Base-by-base conservation (phyloP, 1,140 invertebrate species). In the Drosophila murphyi region DNA sequence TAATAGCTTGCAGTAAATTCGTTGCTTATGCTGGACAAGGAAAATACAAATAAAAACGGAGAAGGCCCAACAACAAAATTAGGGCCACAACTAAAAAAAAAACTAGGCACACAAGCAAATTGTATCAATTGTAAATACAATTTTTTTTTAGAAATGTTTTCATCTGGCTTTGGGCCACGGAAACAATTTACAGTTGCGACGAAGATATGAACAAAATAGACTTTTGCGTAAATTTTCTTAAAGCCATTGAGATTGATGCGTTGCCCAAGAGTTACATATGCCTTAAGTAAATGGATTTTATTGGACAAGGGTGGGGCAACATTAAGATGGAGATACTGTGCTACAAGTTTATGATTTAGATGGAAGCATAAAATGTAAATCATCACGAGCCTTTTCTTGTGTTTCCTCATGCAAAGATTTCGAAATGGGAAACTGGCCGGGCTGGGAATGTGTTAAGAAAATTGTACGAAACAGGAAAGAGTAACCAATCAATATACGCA, bases 201-300 rank as follows among this genome's bases (percentile, higher is more conserved):
- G 37, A 8, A 65, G 54, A 20, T 52, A 47, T 67, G 32, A 20
- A 73, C 74, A 78, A 78, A 80, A 80, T 82, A 56, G 79, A 78
- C 60, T 56, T 65, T 68, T 79, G 76, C 76, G 51, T 74, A 57
- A 81, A 81, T 61, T 73, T 71, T 59, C 47, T 35, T 12, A 55
- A 75, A 68, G 68, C 50, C 82, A 78, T 75, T 75, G 71, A 85
- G 82, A 86, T 86, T 78, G 78, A 85, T 85, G 81, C 41, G 57
- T 79, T 68, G 77, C 74, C 45, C 70, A 80, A 85, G 64, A 78
- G 72, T 69, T 69, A 72, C 48, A 64, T 81, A 64, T 70, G 65
- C 68, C 51, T 28, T 1, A 2, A 59, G 57, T 43, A 64, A 71
- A 76, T 65, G 48, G 54, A 67, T 68, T 73, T 59, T 55, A 71